These are phyloP conservation scores for Nemotelus pantherinus DNA, from an alignment of 2,888 invertebrate species.

Conservation along the genomic window DNA sequence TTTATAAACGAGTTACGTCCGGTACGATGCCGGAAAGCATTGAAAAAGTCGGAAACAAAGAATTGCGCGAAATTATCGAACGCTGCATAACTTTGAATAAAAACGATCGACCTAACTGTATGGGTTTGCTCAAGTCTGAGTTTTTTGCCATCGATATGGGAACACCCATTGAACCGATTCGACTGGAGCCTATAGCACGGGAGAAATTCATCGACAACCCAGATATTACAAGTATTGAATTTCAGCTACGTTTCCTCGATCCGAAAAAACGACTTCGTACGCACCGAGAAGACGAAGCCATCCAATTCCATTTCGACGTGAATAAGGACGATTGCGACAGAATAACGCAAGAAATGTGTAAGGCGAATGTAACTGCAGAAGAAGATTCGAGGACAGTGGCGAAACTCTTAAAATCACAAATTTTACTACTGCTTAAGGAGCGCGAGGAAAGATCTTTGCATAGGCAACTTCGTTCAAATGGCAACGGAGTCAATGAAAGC, in stretches of 20 bases:
- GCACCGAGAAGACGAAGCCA: too few relatives aligned
- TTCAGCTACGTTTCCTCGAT: too few relatives aligned
- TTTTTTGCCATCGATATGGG: conserved; percentile 94
- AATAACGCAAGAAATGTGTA: conserved; percentile 94
- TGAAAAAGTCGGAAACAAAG: conserved; percentile 93
- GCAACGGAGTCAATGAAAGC: too few relatives aligned
- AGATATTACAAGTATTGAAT: too few relatives aligned
- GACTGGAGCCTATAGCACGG: conserved; percentile 70
- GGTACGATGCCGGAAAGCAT: conserved; percentile 96
- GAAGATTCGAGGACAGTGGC: conserved; percentile 93
- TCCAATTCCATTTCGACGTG: conserved; percentile 97
- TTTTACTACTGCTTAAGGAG: conserved; percentile 66
- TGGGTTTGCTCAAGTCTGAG: conserved; percentile 92
- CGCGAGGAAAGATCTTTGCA: conserved; percentile 71
- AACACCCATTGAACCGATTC: conserved; percentile 57
- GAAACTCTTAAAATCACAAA: conserved; percentile 88
- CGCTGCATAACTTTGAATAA: conserved; percentile 90
- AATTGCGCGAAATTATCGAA: conserved; percentile 95
- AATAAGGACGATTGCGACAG: conserved; percentile 91
- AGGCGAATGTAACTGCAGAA: conserved; percentile 92
- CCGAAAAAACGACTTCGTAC: too few relatives aligned
- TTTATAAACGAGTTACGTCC: conserved; percentile 97
- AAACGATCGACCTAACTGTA: conserved; percentile 91
- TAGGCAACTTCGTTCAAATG: conserved; percentile 58
- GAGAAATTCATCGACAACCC: conserved; percentile 65